Evolutionary conservation across 2,113 vertebrate species (phyloP), one percentile per base, ranked within the genome.

Genomic region (Nothoprocta pentlandii): DNA sequence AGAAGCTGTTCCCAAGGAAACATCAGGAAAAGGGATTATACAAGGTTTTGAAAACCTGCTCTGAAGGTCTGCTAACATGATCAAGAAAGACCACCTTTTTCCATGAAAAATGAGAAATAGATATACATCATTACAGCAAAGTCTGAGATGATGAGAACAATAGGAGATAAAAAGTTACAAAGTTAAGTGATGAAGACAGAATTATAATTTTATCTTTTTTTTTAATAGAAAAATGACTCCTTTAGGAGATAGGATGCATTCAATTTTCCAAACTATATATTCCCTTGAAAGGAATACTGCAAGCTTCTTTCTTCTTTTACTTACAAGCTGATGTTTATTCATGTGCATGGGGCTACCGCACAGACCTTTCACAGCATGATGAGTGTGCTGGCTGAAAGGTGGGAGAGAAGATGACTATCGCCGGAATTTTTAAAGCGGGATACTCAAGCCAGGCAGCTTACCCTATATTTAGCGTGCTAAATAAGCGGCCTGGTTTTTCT

Each of bases 381-480:
- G n/a, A 75, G 88, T 12, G 83, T 2, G 28, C 89, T 82, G 81
- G 84, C 85, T 93, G 93, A 96, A 96, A 95, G 96, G 94, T 82
- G 93, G 90, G 92, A 93, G 69, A 82, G 89, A 90, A 92, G 94
- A 96, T 16, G 41, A 96, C 92, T 87, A 93, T 67, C 47, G 4
- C 92, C 89, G 89, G 94, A 34, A 89, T 91, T 94, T 95, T 94
- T 94, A 95, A 95, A 89, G 92, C 86, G 86, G 94, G 81, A 94
- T 93, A 91, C 95, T 94, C 75, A 76, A 66, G 94, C 78, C 82
- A 92, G 92, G 91, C 92, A 94, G 92, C 89, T 95, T 93, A 95
- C 92, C 89, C 93, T 97, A 93, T 95, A 97, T 95, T 97, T 94
- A 96, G 94, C 92, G 87, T 91, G 84, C 93, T 95, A 95, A 95